Base-by-base conservation (phyloP, 2,113 vertebrate genomes). In the Cyanoderma ruficeps region DNA sequence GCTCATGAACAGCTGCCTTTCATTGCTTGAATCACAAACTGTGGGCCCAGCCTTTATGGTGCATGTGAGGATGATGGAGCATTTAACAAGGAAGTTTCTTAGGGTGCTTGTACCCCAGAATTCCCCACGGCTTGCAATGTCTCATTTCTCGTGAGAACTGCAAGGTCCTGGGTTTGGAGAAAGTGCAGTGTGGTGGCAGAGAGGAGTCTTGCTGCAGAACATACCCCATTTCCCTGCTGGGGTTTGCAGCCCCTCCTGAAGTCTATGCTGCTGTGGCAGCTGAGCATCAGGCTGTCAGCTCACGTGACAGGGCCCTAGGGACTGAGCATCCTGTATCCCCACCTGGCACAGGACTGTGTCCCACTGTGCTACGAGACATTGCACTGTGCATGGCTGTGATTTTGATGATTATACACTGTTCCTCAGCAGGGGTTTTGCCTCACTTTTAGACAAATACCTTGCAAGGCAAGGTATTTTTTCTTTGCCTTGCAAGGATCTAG, bases 361-460 rank as follows among this genome's bases (percentile, higher is more conserved):
- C 52, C 30, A 3, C 69, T 37, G 15, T 59, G 17, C 55, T 72
- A 23, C 59, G 53, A n/a, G 39, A 28, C 21, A 11, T 4, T 64
- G 22, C 25, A 6, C 13, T 46, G 4, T 33, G 18, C 0, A 0
- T 59, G 12, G 33, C 27, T 84, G 12, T 57, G 56, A 50, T 63
- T 84, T 63, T 4, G 4, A 2, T 64, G 30, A 30, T 39, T 64
- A 65, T 7, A 9, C 7, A 7, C 30, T 61, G 11, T 23, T 83
- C 14, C 44, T 83, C 37, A 35, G 49, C 27, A 47, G 33, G 55
- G n/a, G 13, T 63, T 93, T 77, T 81, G 27, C n/a, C 37, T 75
- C 46, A 11, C 28, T 82, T 71, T 37, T 60, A 89, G 55, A 53
- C 15, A 57, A 87, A 42, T 60, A 37, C 35, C 80, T 65, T 87